Base-by-base conservation (phyloP, 2,113 vertebrate species). In the Hyla sarda region DNA sequence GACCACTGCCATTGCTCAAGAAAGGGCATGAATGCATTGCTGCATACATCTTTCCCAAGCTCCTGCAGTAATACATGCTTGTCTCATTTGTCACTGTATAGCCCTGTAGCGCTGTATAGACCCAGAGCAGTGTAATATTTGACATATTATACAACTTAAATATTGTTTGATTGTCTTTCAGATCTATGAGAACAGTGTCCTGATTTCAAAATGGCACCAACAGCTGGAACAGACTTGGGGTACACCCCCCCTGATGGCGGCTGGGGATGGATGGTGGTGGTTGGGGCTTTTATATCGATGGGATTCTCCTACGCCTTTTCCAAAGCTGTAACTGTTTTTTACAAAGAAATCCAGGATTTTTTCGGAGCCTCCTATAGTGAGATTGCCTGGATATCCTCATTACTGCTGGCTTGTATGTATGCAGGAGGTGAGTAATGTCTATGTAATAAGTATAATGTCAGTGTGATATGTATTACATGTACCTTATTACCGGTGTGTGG, bases 241-340 rank as follows among this genome's bases (percentile, higher is more conserved):
- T 73, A 87, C 45, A 89, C 88, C 47, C 94, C 94, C 0, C 94
- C 90, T 0, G 96, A 96, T 0, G 95, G 95, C 0, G 95, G 94
- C 16, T 95, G 95, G 94, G 97, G 94, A 0, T 96, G 95, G 94
- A 84, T 88, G 30, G 94, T 96, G 79, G 93, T 95, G n/a, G 45
- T 94, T 0, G 95, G 93, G 0, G 92, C 95, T 30, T 95, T 97
- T 82, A 48, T 96, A 21, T 92, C 95, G 79, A 93, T 96, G 8
- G 95, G 95, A 87, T 96, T 97, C 30, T 94, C 95, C 0, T 96
- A 96, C 2, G 90, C 94, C 54, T 96, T 95, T n/a, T 92, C 94
- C 47, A 97, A 97, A 93, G 91, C 89, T 58, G 62, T 96, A 45
- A 94, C 95, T 80, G 94, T 94, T 88, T 96, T 96, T 92, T 97